Base-by-base conservation (phyloP, 2,113 vertebrate genomes). In the Atractosteus spatula region DNA sequence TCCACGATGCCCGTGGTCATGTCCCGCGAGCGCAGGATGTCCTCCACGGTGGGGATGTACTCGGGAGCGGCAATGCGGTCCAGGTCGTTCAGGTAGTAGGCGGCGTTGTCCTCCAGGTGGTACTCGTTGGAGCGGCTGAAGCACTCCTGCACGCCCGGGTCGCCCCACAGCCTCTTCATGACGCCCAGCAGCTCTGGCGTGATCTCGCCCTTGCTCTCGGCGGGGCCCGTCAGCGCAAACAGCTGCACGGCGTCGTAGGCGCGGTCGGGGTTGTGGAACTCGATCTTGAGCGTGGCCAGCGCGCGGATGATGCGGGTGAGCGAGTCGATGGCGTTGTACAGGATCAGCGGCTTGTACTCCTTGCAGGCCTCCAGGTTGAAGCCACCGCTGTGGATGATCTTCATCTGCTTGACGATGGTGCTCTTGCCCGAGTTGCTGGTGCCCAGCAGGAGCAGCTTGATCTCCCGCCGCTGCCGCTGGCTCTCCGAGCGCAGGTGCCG, bases 1-100 rank as follows among this genome's bases (percentile, higher is more conserved):
- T 99, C 97, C 84, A 99, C 97, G 45, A 99, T 99, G 80, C 97
- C 97, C 0, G 97, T 99, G 82, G 97, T 99, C 97, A 99, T 99
- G 91, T 99, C 97, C 57, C 97, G 95, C 72, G 97, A 99, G 68
- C 97, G 93, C 66, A 99, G 90, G 87, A 99, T 99, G 82, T 99
- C 97, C 91, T 99, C 97, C 0, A 99, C 97, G 0, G 97, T 99
- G 44, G 97, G 97, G 87, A 99, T 96, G 82, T 93, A 99, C 89
- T 98, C 97, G 2, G 88, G 74, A 0, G 97, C 94, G 0, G 97
- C 98, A 69, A 99, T 99, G 79, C 97, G 93, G 71, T 99, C 97
- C 75, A 99, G 93, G 88, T 98, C 97, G 0, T 98, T 97, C 87
- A 99, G 91, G 82, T 99, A 99, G 89, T 99, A 99, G 5, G 96